phyloP scores from a whole-genome alignment of 2,888 invertebrate genomes.

The Sclerodermus sp. region DNA sequence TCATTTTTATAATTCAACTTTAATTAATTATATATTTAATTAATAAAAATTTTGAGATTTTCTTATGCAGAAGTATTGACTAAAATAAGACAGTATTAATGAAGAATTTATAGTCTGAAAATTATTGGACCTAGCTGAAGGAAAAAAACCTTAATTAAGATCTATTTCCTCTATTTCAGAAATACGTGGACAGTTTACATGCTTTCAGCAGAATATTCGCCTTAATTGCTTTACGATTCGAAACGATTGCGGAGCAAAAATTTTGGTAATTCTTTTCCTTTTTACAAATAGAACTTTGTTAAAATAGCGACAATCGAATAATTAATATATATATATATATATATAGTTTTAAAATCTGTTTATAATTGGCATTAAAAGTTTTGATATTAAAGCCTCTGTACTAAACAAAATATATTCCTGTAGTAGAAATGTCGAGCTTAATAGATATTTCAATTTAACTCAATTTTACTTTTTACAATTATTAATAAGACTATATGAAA shows the following conservation, averaged over 20 bases:
- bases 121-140: not conserved
- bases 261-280: slow-evolving; percentile 29
- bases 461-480: no score
- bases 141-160: no score
- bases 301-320: not conserved
- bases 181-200: slow-evolving; percentile 49
- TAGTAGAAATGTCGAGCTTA: no score
- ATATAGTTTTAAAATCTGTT: not conserved
- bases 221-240: slow-evolving; percentile 42
- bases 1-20: no score
- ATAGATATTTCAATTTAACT: no score
- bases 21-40: no score
- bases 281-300: slow-evolving; percentile 7
- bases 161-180: slow-evolving; percentile 50
- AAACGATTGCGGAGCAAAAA: slow-evolving; percentile 39
- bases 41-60: not conserved
- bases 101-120: not conserved
- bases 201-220: slow-evolving; percentile 46
- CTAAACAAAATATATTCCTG: no score
- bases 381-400: no score
- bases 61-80: not conserved
- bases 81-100: not conserved
- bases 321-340: no score
- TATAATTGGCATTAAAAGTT: not conserved
- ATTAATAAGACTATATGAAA: no score